These are phyloP conservation scores for Acholoe squamosa DNA, from an alignment of 2,888 invertebrate genomes.

Conservation along the genomic window DNA sequence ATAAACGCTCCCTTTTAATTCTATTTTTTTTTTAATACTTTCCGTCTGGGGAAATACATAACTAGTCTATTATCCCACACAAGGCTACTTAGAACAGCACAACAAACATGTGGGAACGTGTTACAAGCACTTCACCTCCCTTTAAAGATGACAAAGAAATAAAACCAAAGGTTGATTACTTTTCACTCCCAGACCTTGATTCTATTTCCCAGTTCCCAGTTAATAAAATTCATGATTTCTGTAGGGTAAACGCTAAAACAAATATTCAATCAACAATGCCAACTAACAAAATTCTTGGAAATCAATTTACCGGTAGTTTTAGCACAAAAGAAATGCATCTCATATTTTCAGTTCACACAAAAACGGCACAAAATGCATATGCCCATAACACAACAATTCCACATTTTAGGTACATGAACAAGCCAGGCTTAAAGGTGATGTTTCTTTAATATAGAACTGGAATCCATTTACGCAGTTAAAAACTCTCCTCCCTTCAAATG, in stretches of 20 bases:
- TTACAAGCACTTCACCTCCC: too few relatives aligned
- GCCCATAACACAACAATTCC: neutral
- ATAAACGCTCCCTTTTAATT: too few relatives aligned
- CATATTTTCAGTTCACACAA: neutral
- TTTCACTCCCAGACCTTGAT: too few relatives aligned
- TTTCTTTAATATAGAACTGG: neutral
- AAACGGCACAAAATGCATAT: neutral
- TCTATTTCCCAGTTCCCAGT: too few relatives aligned
- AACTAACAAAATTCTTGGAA: neutral
- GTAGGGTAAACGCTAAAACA: neutral
- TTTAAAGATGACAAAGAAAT: too few relatives aligned
- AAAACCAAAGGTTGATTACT: too few relatives aligned
- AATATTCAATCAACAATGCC: neutral
- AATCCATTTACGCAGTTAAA: neutral
- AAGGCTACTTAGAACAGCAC: too few relatives aligned
- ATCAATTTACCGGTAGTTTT: constrained; percentile 1
- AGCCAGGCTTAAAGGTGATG: neutral
- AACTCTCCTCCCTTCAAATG: neutral
- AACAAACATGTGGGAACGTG: too few relatives aligned
- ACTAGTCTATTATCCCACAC: too few relatives aligned
- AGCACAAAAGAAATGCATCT: neutral
- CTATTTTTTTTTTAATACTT: too few relatives aligned
- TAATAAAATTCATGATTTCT: too few relatives aligned
- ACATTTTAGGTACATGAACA: neutral
- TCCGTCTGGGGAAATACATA: too few relatives aligned